Percentiles rank a stretch among this genome's conserved stretches.
Evolutionary conservation across 2,797 vertebrate genomes (phyloP).

Genomic region (Phalanger gymnotis): DNA sequence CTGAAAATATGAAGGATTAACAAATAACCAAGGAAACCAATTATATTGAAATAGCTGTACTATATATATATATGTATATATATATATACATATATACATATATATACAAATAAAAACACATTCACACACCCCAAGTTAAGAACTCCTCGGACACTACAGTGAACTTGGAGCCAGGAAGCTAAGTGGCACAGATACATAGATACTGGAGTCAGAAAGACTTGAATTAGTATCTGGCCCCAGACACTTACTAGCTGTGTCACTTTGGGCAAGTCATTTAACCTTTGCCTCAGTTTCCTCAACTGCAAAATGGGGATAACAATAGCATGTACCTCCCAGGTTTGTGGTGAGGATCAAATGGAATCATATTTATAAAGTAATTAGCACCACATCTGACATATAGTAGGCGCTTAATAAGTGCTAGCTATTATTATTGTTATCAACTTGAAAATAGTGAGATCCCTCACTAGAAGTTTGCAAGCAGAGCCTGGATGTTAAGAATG

Average conservation of each 20-base stretch:
- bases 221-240: neutral
- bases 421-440: neutral
- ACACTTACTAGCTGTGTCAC: neutral
- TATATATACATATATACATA: too few relatives aligned
- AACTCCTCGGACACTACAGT: neutral
- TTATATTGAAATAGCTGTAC: too few relatives aligned
- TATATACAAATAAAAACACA: neutral
- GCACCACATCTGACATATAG: neutral
- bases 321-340: neutral
- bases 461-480: conserved; percentile 15
- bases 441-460: conserved; percentile 22
- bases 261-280: neutral
- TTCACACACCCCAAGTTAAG: neutral
- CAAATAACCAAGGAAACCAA: neutral
- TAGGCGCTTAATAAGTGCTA: neutral
- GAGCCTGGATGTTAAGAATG: conserved; percentile 11
- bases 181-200: too few relatives aligned
- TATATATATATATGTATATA: too few relatives aligned
- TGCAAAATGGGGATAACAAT: neutral
- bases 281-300: neutral
- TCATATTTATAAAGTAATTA: neutral
- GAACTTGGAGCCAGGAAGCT: neutral
- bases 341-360: neutral
- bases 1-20: neutral
- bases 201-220: neutral